Percentiles rank a stretch among this genome's conserved stretches.
Evolutionary conservation across 2,797 vertebrate genomes (phyloP).

Genomic region (Holocentrus rufus): DNA sequence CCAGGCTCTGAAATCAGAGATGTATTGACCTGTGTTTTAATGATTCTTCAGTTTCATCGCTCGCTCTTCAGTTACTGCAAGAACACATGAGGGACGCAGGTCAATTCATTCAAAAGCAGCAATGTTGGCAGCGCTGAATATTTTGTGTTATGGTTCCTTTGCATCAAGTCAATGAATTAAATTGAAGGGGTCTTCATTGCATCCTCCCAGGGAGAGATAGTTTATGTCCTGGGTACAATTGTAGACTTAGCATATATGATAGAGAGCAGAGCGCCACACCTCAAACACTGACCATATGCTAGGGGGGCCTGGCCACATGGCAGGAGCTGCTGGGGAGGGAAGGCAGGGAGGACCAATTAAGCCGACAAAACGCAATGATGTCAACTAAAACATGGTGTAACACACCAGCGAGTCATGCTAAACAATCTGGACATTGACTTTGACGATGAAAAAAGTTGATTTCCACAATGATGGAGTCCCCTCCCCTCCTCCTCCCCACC

Average conservation of each 20-base stretch:
- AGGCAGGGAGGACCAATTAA: slow-evolving; percentile 69
- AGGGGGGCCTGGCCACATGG: slow-evolving; percentile 64
- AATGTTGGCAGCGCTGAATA: slow-evolving; percentile 39
- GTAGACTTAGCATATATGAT: slow-evolving; percentile 32
- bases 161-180: slow-evolving; percentile 23
- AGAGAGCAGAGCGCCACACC: slow-evolving; percentile 44
- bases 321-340: slow-evolving; percentile 72
- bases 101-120: slow-evolving; percentile 47
- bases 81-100: slow-evolving; percentile 38
- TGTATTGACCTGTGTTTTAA: slow-evolving; percentile 76
- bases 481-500: slow-evolving; percentile 75
- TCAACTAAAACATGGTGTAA: slow-evolving; percentile 52
- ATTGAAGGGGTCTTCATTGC: slow-evolving; percentile 28
- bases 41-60: slow-evolving; percentile 60
- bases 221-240: slow-evolving; percentile 22
- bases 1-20: slow-evolving; percentile 72
- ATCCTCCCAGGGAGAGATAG: slow-evolving; percentile 35
- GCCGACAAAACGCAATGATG: slow-evolving; percentile 57
- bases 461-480: slow-evolving; percentile 84
- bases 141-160: slow-evolving; percentile 46
- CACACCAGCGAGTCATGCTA: slow-evolving; percentile 54
- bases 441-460: slow-evolving; percentile 77
- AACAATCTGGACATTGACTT: slow-evolving; percentile 77
- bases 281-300: slow-evolving; percentile 52
- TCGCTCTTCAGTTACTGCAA: slow-evolving; percentile 48